These are phyloP conservation scores for Phrynocephalus forsythii DNA, from an alignment of 2,797 vertebrate species.

Conservation along the genomic window DNA sequence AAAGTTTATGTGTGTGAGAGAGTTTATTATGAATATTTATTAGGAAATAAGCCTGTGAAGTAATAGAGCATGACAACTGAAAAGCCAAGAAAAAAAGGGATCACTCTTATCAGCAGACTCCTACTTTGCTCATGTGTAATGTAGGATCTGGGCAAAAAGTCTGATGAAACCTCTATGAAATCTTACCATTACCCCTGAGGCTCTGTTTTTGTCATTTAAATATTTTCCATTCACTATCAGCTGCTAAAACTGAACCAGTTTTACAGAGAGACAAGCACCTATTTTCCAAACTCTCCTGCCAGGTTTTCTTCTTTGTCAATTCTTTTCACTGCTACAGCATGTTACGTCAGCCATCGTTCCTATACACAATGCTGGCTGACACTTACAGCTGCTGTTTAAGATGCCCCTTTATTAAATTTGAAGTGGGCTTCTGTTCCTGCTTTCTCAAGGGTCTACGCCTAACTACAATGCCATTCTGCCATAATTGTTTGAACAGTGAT, in stretches of 20 bases:
- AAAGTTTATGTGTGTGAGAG: not conserved
- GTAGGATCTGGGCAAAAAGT: not conserved
- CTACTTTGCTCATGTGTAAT: not conserved
- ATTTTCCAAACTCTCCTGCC: not conserved
- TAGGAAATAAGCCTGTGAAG: not conserved
- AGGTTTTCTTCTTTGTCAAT: not conserved
- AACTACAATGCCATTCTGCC: not conserved
- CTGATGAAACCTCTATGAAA: not conserved
- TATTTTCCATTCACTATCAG: not conserved
- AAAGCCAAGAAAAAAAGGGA: not conserved
- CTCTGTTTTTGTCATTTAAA: not conserved
- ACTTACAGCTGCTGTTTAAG: not conserved
- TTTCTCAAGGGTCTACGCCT: not conserved
- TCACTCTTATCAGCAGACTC: not conserved
- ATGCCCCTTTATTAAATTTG: not conserved
- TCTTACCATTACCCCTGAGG: not conserved
- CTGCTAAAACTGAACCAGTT: not conserved
- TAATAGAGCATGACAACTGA: not conserved
- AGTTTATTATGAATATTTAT: conserved; percentile 3
- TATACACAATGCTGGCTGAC: not conserved
- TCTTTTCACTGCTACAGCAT: not conserved
- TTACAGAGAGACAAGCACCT: too few species aligned
- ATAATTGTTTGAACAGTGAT: not conserved
- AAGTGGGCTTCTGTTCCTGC: not conserved
- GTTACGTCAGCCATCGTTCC: not conserved